These are phyloP conservation scores for Blera fallax DNA, from an alignment of 2,888 invertebrate species.

Conservation along the genomic window DNA sequence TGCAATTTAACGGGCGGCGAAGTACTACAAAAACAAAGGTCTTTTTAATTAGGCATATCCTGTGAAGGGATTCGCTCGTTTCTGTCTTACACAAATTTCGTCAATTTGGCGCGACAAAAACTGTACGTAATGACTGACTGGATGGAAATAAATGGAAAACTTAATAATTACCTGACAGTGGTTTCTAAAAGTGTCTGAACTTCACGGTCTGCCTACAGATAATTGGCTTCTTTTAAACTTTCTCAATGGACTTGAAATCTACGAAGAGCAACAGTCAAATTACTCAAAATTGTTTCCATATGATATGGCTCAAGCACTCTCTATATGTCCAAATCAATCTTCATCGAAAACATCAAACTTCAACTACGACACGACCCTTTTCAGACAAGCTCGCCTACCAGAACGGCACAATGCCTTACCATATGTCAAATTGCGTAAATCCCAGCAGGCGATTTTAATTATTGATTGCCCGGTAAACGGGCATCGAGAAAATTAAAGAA, in stretches of 20 bases:
- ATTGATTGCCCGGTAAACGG: slow-evolving; percentile 5
- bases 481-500: slow-evolving; percentile 13
- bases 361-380: background rate
- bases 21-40: slow-evolving; percentile 22
- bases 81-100: slow-evolving; percentile 7
- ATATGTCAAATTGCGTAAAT: slow-evolving; percentile 29
- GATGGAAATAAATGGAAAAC: background rate
- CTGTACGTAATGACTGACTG: background rate
- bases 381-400: background rate
- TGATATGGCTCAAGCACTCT: background rate
- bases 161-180: background rate
- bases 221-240: slow-evolving; percentile 9
- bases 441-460: slow-evolving; percentile 52
- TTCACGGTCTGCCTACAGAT: background rate
- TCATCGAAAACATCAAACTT: background rate
- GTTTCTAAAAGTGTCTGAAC: background rate
- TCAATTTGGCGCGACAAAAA: slow-evolving; percentile 38
- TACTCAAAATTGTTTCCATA: background rate
- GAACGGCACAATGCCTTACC: background rate
- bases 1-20: slow-evolving; percentile 61
- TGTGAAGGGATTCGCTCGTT: slow-evolving; percentile 12
- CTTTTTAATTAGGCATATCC: slow-evolving; percentile 51
- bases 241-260: background rate
- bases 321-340: slow-evolving; percentile 27
- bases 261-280: background rate